Evolutionary conservation across 2,888 invertebrate species (phyloP), one percentile per base, ranked within the genome.

Genomic region (Zele albiditarsus): DNA sequence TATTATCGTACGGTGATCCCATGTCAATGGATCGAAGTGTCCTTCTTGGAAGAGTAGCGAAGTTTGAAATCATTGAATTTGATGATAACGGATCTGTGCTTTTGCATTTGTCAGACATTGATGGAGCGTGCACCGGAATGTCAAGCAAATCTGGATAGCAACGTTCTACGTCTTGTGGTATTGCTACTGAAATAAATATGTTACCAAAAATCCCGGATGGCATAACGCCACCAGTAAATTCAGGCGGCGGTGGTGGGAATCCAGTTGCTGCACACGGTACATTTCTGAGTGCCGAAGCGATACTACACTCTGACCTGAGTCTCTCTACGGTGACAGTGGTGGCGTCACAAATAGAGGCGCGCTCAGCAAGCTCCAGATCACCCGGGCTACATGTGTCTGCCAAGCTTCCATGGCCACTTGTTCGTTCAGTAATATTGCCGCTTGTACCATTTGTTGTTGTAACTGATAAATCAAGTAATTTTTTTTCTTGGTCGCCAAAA

Each of bases 401-500:
- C 62, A 86, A 74, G 63, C 86, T 87, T 3, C 82, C 82, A 23
- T 83, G 81, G 20, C 84, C 82, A 76, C 86, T 84, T 68, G 80
- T 81, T n/a, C 84, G 82, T 49, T 86, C 85, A 76, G 84, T 84
- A 75, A 85, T 78, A 76, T 82, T 83, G 23, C 92, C 90, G 80
- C 91, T 92, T 25, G 80, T 79, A 0, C 78, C 82, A 42, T 92
- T 92, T 0, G 93, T 94, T 6, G 94, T 94, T 16, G 94, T 94
- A 49, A 94, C 94, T 80, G 96, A 96, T 23, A 95, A 93, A 82
- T 96, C 96, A 78, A 96, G 90, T 74, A 96, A 90, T 85, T 96
- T 95, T 89, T 96, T 96, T 86, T 96, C 96, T 90, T 96, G 96
- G 84, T 96, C 96, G 66, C 95, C 95, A 86, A 95, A 95, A 86